Evolutionary conservation across 2,797 vertebrate species (phyloP), one percentile per base, ranked within the genome.

Genomic region (Lepilemur ruficaudatus): DNA sequence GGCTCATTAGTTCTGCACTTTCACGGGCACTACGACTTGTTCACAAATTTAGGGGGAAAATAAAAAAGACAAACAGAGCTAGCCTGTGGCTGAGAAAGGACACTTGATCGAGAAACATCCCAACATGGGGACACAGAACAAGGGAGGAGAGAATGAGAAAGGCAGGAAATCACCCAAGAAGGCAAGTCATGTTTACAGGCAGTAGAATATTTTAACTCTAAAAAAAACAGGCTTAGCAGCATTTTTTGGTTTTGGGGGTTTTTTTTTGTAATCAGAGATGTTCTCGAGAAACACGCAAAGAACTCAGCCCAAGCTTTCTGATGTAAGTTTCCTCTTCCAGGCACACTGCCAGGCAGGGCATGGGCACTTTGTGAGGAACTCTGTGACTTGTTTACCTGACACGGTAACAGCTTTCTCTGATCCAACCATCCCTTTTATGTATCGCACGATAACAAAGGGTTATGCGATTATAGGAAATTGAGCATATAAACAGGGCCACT

Each of bases 321-420:
- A 50, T 38, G 41, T 18, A 55, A 41, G 67, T 46, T 55, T 92
- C 52, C 18, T 23, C 6, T 72, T 17, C 13, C 30, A 89, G 23
- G 76, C 18, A 15, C 67, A 84, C 23, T 61, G 70, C 48, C 59
- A 80, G 12, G 10, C 13, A 50, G 61, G 12, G 30, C 28, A 0
- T 69, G 79, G 22, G 14, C 14, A 69, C 50, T 90, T 84, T 41
- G n/a, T 72, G 84, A 28, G 55, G 32, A 48, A 76, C 75, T 35
- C 30, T 57, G 28, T 67, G 43, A 91, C 73, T 95, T 94, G 78
- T 94, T 97, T 96, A 87, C 73, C 52, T 81, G 61, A 92, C 41
- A 89, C 0, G n/a, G 61, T 48, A 87, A 85, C 65, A 93, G 57
- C 50, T 94, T 95, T 87, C 70, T 88, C 65, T 88, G n/a, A 67